These are phyloP conservation scores for Cetonia aurata DNA, from an alignment of 2,888 invertebrate genomes.

Conservation along the genomic window DNA sequence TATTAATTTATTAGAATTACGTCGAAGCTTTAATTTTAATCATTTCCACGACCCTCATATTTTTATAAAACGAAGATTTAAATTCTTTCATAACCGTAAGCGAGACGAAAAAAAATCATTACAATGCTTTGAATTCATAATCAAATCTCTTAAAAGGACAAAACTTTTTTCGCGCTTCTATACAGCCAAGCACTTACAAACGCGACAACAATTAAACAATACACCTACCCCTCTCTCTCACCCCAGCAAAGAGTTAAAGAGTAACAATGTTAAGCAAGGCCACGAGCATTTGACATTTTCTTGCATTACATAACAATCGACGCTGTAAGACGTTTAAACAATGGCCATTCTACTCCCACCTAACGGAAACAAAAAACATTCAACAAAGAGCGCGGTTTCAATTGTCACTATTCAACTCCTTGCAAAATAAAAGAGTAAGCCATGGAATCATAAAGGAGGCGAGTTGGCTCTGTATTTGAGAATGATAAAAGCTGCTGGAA, in stretches of 20 bases:
- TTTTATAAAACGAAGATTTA: slow-evolving; percentile 24
- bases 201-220: slow-evolving; percentile 48
- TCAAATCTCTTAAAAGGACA: slow-evolving; percentile 45
- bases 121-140: slow-evolving; percentile 43
- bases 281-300: slow-evolving; percentile 60
- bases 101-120: slow-evolving; percentile 41
- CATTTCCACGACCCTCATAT: slow-evolving; percentile 16
- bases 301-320: slow-evolving; percentile 63
- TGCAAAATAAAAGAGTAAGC: slow-evolving; percentile 63
- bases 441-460: slow-evolving; percentile 61
- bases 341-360: slow-evolving; percentile 63
- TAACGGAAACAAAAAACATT: slow-evolving; percentile 64
- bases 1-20: too few species aligned
- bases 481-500: slow-evolving; percentile 64
- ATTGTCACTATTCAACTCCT: slow-evolving; percentile 64
- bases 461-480: slow-evolving; percentile 61
- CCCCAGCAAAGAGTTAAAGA: slow-evolving; percentile 46
- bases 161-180: slow-evolving; percentile 38
- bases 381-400: slow-evolving; percentile 64
- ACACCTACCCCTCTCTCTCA: slow-evolving; percentile 36
- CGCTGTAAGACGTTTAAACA: slow-evolving; percentile 64
- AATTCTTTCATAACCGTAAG: slow-evolving; percentile 28
- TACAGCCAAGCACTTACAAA: slow-evolving; percentile 40
- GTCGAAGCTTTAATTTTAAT: background rate
- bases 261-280: slow-evolving; percentile 55